Evolutionary conservation across 2,888 invertebrate species (phyloP).

Genomic region (Melinaea marsaeus): DNA sequence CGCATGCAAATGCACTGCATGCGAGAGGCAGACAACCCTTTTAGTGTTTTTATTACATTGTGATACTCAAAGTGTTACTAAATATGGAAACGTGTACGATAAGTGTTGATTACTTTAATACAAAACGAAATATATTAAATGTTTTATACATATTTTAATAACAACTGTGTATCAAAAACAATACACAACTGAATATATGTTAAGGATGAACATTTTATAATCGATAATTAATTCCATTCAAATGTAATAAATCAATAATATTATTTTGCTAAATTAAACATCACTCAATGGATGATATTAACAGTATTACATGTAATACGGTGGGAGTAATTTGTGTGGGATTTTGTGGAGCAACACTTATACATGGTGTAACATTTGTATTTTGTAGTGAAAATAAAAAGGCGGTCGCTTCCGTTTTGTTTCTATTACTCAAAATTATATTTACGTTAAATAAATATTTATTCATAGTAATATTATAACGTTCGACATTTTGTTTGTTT

Average conservation of each 20-base stretch:
- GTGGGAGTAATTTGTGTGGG: conserved; percentile 7
- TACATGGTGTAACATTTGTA: conserved; percentile 12
- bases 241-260: too few species aligned
- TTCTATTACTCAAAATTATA: too few species aligned
- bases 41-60: conserved; percentile 25
- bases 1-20: conserved; percentile 62
- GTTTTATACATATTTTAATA: too few species aligned
- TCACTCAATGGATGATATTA: conserved; percentile 3
- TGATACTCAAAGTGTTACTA: neutral
- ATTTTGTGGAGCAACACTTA: conserved; percentile 11
- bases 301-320: conserved; percentile 7
- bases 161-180: too few species aligned
- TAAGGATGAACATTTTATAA: too few species aligned
- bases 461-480: too few species aligned
- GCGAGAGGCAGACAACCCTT: conserved; percentile 22
- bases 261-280: too few species aligned
- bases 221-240: too few species aligned
- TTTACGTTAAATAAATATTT: too few species aligned
- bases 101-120: neutral
- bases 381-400: conserved; percentile 1
- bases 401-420: conserved; percentile 6
- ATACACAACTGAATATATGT: too few species aligned
- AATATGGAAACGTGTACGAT: neutral
- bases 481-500: too few species aligned
- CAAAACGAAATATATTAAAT: too few species aligned